Evolutionary conservation across 2,113 vertebrate species (phyloP).

Genomic region (Odontophorus gujanensis): DNA sequence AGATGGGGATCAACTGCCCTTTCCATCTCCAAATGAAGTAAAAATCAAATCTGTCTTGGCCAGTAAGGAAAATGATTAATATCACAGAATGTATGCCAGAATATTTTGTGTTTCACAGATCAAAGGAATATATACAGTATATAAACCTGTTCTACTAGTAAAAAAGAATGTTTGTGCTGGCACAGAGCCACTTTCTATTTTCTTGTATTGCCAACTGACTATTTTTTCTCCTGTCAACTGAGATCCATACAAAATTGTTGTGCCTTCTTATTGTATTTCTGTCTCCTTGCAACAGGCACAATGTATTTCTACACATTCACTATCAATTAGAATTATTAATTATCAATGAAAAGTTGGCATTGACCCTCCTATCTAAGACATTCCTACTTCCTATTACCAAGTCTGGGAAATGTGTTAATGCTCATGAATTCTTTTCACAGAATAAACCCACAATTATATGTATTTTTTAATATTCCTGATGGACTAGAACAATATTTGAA

Average conservation of each 20-base stretch:
- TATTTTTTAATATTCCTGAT: neutral
- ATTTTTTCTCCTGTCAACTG: conserved; percentile 29
- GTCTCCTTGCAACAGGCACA: neutral
- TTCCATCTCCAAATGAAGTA: conserved; percentile 32
- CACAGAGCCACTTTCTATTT: conserved; percentile 37
- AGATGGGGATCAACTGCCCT: conserved; percentile 8
- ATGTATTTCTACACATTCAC: neutral
- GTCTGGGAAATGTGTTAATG: neutral
- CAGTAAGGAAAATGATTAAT: conserved; percentile 43
- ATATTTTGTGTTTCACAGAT: conserved; percentile 38
- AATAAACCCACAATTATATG: neutral
- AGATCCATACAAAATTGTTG: conserved; percentile 31
- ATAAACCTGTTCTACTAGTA: conserved; percentile 62
- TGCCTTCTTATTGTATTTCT: neutral
- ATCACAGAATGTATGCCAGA: conserved; percentile 47
- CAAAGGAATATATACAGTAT: conserved; percentile 35
- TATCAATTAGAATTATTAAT: neutral
- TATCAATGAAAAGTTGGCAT: neutral
- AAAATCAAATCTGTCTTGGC: conserved; percentile 47
- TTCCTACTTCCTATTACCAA: neutral
- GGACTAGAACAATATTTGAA: neutral
- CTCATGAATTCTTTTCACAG: neutral
- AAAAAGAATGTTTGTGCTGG: conserved; percentile 52
- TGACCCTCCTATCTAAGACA: neutral
- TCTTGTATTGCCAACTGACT: conserved; percentile 4